Base-by-base conservation (phyloP, 2,113 vertebrate genomes). In the Neotoma lepida region DNA sequence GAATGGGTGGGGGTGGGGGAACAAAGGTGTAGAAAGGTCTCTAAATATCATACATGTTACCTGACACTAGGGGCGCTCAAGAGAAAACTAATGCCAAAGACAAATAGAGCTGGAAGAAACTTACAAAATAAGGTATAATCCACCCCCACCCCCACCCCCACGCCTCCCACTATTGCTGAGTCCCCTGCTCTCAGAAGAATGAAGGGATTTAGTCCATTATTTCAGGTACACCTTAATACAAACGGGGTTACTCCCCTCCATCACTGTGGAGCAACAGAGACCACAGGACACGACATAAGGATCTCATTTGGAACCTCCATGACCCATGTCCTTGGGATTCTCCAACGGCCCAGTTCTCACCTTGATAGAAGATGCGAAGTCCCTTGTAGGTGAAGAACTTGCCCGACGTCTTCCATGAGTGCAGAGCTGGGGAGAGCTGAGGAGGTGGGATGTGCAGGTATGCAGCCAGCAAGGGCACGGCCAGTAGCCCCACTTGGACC, bases 391-490 rank as follows among this genome's bases (percentile, higher is more conserved):
- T 98, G 96, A 99, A 99, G 92, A 98, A 98, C 46, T 97, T 95
- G n/a, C 99, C 99, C 0, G 98, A 98, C 0, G 97, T 91, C 66
- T 97, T 99, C 99, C 99, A 99, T 90, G 98, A 98, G 84, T 98
- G 98, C 26, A 99, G 98, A 0, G 99, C 98, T 0, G 99, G 98
- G 1, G 99, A 99, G 0, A 99, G 98, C 95, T 98, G 98, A 0
- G 99, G 99, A 2, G 99, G 98, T 0, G 99, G 99, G 97, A 99
- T 98, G 97, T 99, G 99, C 89, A 99, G 98, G 97, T 99, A 99
- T 1, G 99, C 98, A 0, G 99, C 99, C 0, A 99, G 96, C 92
- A 99, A 98, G 33, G 99, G 99, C 66, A 99, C 95, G 0, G 97
- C 98, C 96, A 99, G 94, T 26, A 99, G 96, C 68, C 98, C 98